These are phyloP conservation scores for Aviceda subcristata DNA, from an alignment of 2,113 vertebrate species.

Conservation along the genomic window DNA sequence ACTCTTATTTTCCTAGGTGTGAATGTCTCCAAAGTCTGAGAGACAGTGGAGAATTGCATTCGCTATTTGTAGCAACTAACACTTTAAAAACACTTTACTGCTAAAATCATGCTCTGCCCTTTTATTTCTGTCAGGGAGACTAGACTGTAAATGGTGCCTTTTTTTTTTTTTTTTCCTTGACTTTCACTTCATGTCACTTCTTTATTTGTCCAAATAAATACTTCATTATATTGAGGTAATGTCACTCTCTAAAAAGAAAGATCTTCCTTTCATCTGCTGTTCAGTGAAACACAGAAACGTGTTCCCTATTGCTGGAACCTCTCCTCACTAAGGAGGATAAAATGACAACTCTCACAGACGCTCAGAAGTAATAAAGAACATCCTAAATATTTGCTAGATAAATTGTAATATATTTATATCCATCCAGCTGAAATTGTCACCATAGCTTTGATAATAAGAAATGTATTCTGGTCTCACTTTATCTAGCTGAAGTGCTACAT, in stretches of 20 bases:
- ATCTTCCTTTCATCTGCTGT: neutral
- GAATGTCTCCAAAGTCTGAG: neutral
- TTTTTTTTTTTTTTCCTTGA: neutral
- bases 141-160: neutral
- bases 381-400: neutral
- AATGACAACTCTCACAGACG: neutral
- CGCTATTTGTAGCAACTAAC: neutral
- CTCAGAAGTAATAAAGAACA: neutral
- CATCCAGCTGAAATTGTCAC: neutral
- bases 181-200: neutral
- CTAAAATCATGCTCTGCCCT: neutral
- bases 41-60: neutral
- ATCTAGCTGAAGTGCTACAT: neutral
- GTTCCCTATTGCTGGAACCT: neutral
- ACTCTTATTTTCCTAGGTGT: neutral
- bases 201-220: neutral
- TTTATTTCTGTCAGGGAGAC: neutral
- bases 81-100: neutral
- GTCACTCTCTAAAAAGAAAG: neutral
- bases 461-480: neutral
- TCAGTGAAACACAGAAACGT: neutral
- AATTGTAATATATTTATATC: neutral
- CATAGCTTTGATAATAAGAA: neutral
- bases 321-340: neutral
- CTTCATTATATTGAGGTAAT: neutral